Evolutionary conservation across 1,140 invertebrate genomes (phyloP), one percentile per base, ranked within the genome.

Genomic region (Ganaspis sp.): DNA sequence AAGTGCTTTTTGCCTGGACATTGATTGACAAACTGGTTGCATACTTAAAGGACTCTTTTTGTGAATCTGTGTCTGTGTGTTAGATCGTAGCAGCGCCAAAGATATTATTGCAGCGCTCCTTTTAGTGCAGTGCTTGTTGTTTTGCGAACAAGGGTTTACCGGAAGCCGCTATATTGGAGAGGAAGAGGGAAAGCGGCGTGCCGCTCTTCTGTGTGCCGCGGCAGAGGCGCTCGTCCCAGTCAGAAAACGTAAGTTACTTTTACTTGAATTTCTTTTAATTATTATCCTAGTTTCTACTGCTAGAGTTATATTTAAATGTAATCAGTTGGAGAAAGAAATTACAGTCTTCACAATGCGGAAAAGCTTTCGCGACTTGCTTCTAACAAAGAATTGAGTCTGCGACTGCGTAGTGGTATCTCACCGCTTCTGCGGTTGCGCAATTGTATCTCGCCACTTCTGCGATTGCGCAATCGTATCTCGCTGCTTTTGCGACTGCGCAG

Each of bases 131-230:
- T 73, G 76, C 23, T 40, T 19, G 19, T 38, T 17, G 4, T 74
- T 74, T 64, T 8, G 12, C n/a, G 23, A 64, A 64, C 58, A 12
- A 26, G 12, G 23, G 58, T 64, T n/a, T 34, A 78, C 70, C 84
- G 76, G 81, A 84, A 90, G 83, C 87, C 89, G 87, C 86, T 91
- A 90, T 90, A 90, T 90, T 90, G 89, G 89, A 91, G 90, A 91
- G 86, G 87, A 91, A 90, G 86, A 85, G 89, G 83, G 89, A 90
- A 88, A 90, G 88, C 89, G 89, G 90, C 87, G 86, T 90, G 89
- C 87, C 89, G 88, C 89, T 91, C 17, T 90, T 91, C 79, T 91
- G 89, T 91, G 88, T 91, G 85, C 89, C 90, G 83, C 87, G 89
- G 80, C 89, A 91, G 83, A 90, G 90, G 87, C 89, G 90, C 77